Evolutionary conservation across 1,140 invertebrate genomes (phyloP).

Genomic region (Liolophura sinensis): DNA sequence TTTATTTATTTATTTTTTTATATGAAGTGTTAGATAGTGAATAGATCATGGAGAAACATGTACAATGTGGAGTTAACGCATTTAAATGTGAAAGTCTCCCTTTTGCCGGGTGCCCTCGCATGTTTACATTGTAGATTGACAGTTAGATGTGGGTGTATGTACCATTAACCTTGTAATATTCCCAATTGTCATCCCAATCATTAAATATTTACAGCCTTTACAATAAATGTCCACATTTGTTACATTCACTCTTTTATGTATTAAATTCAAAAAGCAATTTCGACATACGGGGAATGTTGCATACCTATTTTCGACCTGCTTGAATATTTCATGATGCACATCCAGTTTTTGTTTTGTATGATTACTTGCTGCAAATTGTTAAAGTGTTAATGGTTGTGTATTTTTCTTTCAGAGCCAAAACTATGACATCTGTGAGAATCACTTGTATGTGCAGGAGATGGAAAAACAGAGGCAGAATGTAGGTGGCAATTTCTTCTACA

Average conservation of each 20-base stretch:
- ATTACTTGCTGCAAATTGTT: background rate
- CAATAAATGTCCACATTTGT: background rate
- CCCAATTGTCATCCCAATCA: too few relatives aligned
- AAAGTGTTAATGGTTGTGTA: background rate
- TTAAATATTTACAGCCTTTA: too few relatives aligned
- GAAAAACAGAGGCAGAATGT: constrained; percentile 44
- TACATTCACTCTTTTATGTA: background rate
- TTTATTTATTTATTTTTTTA: too few relatives aligned
- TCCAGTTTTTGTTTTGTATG: background rate
- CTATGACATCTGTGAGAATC: constrained; percentile 55
- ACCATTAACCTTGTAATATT: too few relatives aligned
- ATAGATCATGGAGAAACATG: too few relatives aligned
- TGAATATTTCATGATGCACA: background rate
- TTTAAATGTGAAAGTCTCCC: too few relatives aligned
- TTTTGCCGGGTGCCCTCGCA: too few relatives aligned
- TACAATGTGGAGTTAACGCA: too few relatives aligned
- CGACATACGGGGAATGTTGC: background rate
- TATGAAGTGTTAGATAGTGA: too few relatives aligned
- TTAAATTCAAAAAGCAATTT: background rate
- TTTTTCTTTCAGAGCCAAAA: constrained; percentile 52
- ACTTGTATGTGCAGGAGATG: constrained; percentile 39
- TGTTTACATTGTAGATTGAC: too few relatives aligned
- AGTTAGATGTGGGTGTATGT: too few relatives aligned
- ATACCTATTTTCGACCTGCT: background rate
- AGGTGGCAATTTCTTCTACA: constrained; percentile 3